Conservation (phyloP, 2,888 invertebrate genomes). For the Cynaeus angustus region DNA sequence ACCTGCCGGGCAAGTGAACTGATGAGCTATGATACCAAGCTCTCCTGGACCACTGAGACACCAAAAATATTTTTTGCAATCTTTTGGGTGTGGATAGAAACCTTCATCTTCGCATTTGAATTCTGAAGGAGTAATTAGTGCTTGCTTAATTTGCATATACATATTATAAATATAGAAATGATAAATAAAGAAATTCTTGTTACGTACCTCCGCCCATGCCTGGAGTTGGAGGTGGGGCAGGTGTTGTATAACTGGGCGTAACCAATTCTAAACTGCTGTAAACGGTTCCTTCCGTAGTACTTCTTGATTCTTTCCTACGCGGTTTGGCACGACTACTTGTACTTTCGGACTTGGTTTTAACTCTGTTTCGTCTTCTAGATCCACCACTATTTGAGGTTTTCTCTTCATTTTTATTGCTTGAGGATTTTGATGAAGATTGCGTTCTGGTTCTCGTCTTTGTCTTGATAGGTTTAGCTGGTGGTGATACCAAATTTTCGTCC, state of each 20-base stretch:
- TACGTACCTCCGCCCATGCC: slow-evolving; percentile 86
- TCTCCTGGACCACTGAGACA: slow-evolving; percentile 93
- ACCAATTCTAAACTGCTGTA: slow-evolving; percentile 69
- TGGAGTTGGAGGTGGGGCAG: slow-evolving; percentile 91
- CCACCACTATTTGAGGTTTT: slow-evolving; percentile 44
- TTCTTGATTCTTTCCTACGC: slow-evolving; percentile 55
- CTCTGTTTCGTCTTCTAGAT: slow-evolving; percentile 58
- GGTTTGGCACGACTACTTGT: slow-evolving; percentile 56
- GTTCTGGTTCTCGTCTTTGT: slow-evolving; percentile 62
- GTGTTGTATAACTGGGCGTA: slow-evolving; percentile 76
- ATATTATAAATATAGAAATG: slow-evolving; percentile 35
- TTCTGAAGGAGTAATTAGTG: slow-evolving; percentile 71
- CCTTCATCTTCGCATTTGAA: slow-evolving; percentile 96
- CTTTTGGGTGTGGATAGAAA: slow-evolving; percentile 92
- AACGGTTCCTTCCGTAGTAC: slow-evolving; percentile 73
- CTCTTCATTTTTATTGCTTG: slow-evolving; percentile 52
- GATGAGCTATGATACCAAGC: slow-evolving; percentile 92
- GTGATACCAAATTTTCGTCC: slow-evolving; percentile 68
- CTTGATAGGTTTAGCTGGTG: slow-evolving; percentile 67
- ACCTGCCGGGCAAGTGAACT: slow-evolving; percentile 94
- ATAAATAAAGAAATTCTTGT: slow-evolving; percentile 32
- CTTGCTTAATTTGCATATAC: slow-evolving; percentile 6
- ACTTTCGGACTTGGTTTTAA: slow-evolving; percentile 52
- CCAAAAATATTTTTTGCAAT: slow-evolving; percentile 97
- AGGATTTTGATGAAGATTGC: slow-evolving; percentile 51